These are phyloP conservation scores for Choloepus didactylus DNA, from an alignment of 2,797 vertebrate species.

Conservation along the genomic window DNA sequence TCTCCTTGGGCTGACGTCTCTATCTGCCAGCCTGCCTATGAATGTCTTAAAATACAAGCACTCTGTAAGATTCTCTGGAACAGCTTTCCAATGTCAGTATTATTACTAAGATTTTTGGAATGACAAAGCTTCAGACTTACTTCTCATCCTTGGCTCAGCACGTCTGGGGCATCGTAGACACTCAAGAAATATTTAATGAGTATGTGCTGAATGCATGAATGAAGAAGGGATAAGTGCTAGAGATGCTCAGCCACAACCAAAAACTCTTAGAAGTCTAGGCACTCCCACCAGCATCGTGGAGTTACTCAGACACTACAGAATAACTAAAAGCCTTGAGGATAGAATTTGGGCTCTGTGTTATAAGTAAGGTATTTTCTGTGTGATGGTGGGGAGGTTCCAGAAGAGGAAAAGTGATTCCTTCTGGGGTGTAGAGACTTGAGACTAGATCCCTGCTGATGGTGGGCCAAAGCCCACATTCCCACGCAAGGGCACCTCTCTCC, in stretches of 20 bases:
- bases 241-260: neutral
- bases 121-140: neutral
- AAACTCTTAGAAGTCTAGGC: constrained; percentile 3
- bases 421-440: neutral
- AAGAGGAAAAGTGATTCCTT: neutral
- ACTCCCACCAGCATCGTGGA: neutral
- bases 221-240: neutral
- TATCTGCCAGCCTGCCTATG: neutral
- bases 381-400: neutral
- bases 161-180: neutral
- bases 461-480: neutral
- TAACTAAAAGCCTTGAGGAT: neutral
- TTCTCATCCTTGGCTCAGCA: neutral
- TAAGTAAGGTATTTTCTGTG: neutral
- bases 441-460: neutral
- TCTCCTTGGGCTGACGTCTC: neutral
- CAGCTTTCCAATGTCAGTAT: neutral
- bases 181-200: neutral
- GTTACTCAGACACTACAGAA: neutral
- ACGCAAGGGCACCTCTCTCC: neutral
- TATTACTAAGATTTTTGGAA: neutral
- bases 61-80: neutral
- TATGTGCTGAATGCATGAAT: neutral
- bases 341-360: neutral
- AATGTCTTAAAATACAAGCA: neutral